Percentiles rank a stretch among this genome's conserved stretches.
Evolutionary conservation across 2,888 invertebrate genomes (phyloP).

Genomic region (Dusona sp.): DNA sequence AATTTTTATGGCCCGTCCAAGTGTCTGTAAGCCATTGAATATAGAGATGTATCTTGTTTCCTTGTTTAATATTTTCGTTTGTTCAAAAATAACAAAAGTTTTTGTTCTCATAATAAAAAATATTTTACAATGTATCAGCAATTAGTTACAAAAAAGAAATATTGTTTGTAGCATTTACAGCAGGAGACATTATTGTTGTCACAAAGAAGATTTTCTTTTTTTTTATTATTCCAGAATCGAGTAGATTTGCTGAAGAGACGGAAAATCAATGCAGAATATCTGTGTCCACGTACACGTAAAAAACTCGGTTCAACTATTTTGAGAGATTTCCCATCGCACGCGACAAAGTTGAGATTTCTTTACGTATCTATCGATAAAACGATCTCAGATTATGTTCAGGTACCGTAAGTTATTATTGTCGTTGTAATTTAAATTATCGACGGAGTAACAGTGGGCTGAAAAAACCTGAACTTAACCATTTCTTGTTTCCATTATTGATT

Average conservation of each 20-base stretch:
- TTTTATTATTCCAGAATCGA: slow-evolving; percentile 42
- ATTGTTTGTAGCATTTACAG: too few relatives aligned
- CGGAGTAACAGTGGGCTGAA: neutral
- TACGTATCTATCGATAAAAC: slow-evolving; percentile 42
- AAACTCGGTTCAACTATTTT: neutral
- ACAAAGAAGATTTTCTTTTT: neutral
- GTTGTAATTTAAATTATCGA: neutral
- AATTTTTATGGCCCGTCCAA: too few relatives aligned
- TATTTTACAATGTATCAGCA: too few relatives aligned
- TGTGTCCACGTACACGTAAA: slow-evolving; percentile 6
- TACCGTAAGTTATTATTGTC: neutral
- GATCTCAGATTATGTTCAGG: slow-evolving; percentile 18
- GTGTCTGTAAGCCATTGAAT: too few relatives aligned
- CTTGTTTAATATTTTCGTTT: too few relatives aligned
- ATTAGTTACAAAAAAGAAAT: too few relatives aligned
- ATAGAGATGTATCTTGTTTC: too few relatives aligned
- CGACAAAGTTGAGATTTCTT: slow-evolving; percentile 37
- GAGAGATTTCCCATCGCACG: neutral
- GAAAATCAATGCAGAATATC: slow-evolving; percentile 28
- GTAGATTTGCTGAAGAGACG: slow-evolving; percentile 31
- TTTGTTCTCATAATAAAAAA: too few relatives aligned
- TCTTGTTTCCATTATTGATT: neutral
- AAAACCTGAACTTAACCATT: neutral
- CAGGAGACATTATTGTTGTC: neutral
- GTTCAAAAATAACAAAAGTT: too few relatives aligned